phyloP scores from a whole-genome alignment of 2,888 invertebrate species.

The Lymantria monacha region DNA sequence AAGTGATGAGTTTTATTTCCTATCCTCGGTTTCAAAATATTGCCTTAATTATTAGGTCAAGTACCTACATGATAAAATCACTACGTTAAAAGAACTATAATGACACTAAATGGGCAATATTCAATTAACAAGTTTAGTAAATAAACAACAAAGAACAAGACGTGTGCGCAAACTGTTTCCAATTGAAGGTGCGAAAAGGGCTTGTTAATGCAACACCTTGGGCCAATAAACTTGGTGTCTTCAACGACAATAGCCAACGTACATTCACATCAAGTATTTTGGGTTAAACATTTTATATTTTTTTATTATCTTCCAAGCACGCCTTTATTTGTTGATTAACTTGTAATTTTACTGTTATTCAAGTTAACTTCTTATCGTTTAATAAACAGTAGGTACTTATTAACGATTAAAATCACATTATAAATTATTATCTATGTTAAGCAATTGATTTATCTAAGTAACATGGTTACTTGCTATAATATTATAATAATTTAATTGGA shows the following conservation, averaged over 20 bases:
- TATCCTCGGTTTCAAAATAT: no score
- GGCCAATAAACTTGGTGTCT: constrained; percentile 60
- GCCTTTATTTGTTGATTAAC: neutral
- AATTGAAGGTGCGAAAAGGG: constrained; percentile 53
- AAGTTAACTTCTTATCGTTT: neutral
- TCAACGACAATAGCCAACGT: constrained; percentile 15
- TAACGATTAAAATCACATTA: neutral
- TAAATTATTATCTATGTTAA: neutral
- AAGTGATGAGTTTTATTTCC: no score
- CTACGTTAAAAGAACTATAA: no score
- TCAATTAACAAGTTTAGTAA: constrained; percentile 26
- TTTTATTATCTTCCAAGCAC: no score
- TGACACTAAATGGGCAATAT: neutral
- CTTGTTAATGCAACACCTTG: constrained; percentile 41
- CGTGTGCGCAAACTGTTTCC: constrained; percentile 11
- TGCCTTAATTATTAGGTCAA: no score
- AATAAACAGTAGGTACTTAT: neutral
- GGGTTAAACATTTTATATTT: neutral
- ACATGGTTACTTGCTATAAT: neutral
- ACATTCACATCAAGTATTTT: constrained; percentile 18
- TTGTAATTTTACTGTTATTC: neutral
- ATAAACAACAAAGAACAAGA: constrained; percentile 15
- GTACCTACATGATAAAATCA: no score
- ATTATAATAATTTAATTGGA: neutral
- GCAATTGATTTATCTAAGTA: neutral